These are phyloP conservation scores for Drosophila nr. medialis DNA, from an alignment of 2,888 invertebrate species.

Conservation along the genomic window DNA sequence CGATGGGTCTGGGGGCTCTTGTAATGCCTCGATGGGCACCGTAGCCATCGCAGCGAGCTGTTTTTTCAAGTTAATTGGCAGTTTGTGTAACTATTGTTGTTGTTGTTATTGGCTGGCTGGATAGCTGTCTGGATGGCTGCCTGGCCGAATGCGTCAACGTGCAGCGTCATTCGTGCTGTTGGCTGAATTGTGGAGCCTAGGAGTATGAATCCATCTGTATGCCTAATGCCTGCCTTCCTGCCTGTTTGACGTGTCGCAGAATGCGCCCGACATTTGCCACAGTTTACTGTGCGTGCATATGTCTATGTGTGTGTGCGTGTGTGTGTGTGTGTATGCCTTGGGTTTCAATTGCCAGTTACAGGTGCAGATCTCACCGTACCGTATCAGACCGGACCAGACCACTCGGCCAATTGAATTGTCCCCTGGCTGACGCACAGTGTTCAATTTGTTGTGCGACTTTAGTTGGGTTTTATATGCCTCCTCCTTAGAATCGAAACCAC, in stretches of 20 bases:
- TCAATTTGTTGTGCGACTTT: slow-evolving; percentile 60
- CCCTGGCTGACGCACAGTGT: slow-evolving; percentile 46
- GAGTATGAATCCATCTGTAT: slow-evolving; percentile 23
- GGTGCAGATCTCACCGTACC: slow-evolving; percentile 14
- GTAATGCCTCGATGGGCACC: slow-evolving; percentile 48
- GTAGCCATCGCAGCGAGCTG: slow-evolving; percentile 47
- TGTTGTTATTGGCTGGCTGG: slow-evolving; percentile 19
- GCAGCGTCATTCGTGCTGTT: slow-evolving; percentile 27
- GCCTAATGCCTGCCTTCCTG: not conserved
- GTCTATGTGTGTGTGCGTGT: not conserved
- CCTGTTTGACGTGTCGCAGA: slow-evolving; percentile 43
- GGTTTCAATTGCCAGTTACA: slow-evolving; percentile 35
- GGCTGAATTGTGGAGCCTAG: slow-evolving; percentile 33
- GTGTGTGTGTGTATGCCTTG: slow-evolving; percentile 6
- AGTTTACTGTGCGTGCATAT: not conserved
- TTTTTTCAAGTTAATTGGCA: slow-evolving; percentile 73
- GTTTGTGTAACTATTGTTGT: slow-evolving; percentile 27
- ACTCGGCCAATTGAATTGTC: slow-evolving; percentile 69
- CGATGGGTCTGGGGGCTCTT: slow-evolving; percentile 23
- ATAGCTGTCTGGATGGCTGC: not conserved
- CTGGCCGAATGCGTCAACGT: slow-evolving; percentile 41
- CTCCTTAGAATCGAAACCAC: slow-evolving; percentile 11
- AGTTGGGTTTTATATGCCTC: slow-evolving; percentile 50
- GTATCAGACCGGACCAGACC: slow-evolving; percentile 2
- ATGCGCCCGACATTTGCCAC: slow-evolving; percentile 19